Percentiles rank a stretch among this genome's conserved stretches.
phyloP scores from a whole-genome alignment of 2,797 vertebrate genomes.

The Urophycis tenuis region DNA sequence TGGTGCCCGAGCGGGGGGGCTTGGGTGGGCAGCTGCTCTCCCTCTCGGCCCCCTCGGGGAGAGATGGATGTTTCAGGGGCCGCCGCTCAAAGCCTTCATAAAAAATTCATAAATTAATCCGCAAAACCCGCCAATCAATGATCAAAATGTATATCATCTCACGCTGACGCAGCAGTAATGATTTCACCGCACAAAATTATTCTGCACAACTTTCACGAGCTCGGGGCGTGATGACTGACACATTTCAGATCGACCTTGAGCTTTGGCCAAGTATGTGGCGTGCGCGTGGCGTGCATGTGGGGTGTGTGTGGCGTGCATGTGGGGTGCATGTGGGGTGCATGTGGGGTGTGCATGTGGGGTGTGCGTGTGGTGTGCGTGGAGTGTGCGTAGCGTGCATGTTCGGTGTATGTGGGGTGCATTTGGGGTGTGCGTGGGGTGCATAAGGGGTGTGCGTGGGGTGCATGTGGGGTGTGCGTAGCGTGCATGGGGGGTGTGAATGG shows the following conservation, averaged over 20 bases:
- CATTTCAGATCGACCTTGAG: not conserved
- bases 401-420: not conserved
- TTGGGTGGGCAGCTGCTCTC: constrained; percentile 77
- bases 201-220: not conserved
- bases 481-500: too few species aligned
- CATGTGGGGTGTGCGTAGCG: not conserved
- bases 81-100: constrained; percentile 80
- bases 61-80: constrained; percentile 72
- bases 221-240: not conserved
- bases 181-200: too few species aligned
- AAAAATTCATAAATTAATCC: constrained; percentile 12
- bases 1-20: constrained; percentile 79
- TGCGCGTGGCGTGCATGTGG: not conserved
- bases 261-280: not conserved
- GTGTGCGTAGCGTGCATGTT: not conserved
- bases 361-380: not conserved
- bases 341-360: too few species aligned
- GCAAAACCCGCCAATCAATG: not conserved
- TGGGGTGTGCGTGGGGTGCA: constrained; percentile 3
- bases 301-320: too few species aligned
- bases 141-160: too few species aligned
- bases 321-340: too few species aligned
- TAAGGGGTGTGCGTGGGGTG: not conserved
- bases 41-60: constrained; percentile 70
- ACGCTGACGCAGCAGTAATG: too few species aligned